Base-by-base conservation (phyloP, 2,113 vertebrate species). In the Cnemophilus loriae region DNA sequence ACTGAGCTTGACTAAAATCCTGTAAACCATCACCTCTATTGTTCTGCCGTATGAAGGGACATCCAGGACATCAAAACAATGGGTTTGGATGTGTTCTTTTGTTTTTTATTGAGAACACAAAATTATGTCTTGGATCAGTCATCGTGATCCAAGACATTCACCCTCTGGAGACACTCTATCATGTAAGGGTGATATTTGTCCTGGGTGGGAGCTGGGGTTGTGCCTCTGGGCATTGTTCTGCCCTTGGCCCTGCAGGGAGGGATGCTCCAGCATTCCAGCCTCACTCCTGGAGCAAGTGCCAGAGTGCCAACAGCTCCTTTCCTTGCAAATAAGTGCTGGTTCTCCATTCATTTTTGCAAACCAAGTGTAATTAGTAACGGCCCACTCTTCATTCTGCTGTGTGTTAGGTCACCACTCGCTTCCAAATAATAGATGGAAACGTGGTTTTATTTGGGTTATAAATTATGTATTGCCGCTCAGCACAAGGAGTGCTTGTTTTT, bases 231-330 rank as follows among this genome's bases (percentile, higher is more conserved):
- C 16, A 11, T 28, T 3, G 3, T 39, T 52, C 47, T 87, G 61
- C 37, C 57, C 15, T 32, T 4, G 3, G 35, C 50, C 28, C 32
- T 53, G 32, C 59, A 32, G 50, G 69, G 22, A 42, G 18, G 37
- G 52, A 7, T 60, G 64, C 52, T 57, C 42, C 6, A 3, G 23
- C 1, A 22, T 44, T 39, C 53, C 42, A 20, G 17, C 59, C 39
- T 18, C 0, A 0, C 16, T 30, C 33, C 2, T 1, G 10, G 13
- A 69, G 46, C 39, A 26, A 55, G 42, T 30, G 42, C 27, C 19
- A 13, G 12, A 33, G n/a, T 33, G 14, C 33, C 10, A 13, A 1
- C 53, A 84, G 44, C 32, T 77, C 59, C 44, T 71, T 68, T 76
- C 10, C 69, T 52, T 81, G 67, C 41, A 61, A 24, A 24, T 44